phyloP scores from a whole-genome alignment of 1,140 invertebrate species.

The Dreissena rostriformis region DNA sequence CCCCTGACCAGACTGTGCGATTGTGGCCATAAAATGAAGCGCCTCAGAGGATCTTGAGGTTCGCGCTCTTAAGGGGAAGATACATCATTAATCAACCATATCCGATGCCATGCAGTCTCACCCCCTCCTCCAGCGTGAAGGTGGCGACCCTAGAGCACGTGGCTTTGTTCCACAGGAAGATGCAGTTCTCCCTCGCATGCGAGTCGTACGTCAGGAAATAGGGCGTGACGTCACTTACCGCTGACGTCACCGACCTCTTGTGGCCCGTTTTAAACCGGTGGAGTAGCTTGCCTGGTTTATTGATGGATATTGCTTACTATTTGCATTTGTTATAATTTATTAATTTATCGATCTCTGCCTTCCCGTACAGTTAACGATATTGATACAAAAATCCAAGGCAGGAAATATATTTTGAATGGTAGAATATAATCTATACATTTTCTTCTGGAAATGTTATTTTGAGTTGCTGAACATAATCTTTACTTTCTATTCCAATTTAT shows the following conservation, averaged over 20 bases:
- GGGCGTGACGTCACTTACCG: not conserved
- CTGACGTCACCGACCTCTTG: not conserved
- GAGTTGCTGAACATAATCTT: too few species aligned
- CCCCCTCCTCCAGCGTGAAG: not conserved
- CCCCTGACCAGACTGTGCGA: too few species aligned
- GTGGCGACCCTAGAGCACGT: slow-evolving; percentile 13
- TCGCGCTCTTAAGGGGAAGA: not conserved
- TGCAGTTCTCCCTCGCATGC: slow-evolving; percentile 18
- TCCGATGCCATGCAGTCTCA: not conserved
- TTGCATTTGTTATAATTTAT: too few species aligned
- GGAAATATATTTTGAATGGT: too few species aligned
- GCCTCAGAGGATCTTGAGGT: not conserved
- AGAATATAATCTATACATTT: too few species aligned
- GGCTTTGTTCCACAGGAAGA: slow-evolving; percentile 25
- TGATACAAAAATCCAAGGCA: not conserved
- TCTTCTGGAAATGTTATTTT: too few species aligned
- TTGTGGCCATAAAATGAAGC: not conserved
- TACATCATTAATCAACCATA: not conserved
- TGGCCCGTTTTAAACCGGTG: slow-evolving; percentile 24
- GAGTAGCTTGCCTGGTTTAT: slow-evolving; percentile 15
- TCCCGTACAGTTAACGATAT: not conserved
- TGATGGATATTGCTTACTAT: not conserved
- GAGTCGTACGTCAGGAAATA: slow-evolving; percentile 15
- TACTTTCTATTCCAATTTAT: too few species aligned
- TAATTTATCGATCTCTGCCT: too few species aligned